Conservation (phyloP, 1,140 invertebrate species). For the Hesperophylax magnus region DNA sequence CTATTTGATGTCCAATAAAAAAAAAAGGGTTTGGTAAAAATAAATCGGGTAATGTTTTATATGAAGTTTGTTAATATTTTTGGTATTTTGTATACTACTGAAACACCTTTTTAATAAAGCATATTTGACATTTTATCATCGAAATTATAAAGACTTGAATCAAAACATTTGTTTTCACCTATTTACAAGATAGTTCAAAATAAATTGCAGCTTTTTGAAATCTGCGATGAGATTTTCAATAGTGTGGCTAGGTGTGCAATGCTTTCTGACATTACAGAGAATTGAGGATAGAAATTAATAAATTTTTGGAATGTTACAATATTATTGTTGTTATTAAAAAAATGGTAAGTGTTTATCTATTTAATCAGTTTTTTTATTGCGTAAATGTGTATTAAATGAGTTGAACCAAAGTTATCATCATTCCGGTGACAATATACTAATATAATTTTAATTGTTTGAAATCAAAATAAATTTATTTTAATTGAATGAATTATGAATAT, state of each 20-base stretch:
- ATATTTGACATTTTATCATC: background rate
- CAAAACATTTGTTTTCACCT: background rate
- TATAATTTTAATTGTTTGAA: too few relatives aligned
- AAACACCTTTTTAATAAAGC: background rate
- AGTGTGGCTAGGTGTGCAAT: background rate
- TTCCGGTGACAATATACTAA: background rate
- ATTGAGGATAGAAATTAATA: background rate
- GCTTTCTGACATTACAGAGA: background rate
- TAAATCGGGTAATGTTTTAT: background rate
- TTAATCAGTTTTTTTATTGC: background rate
- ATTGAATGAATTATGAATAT: too few relatives aligned
- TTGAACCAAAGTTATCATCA: too few relatives aligned
- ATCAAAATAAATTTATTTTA: too few relatives aligned
- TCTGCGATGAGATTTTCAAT: background rate
- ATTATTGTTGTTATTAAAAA: background rate
- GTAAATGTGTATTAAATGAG: background rate
- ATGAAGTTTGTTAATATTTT: background rate
- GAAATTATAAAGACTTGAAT: conserved; percentile 19
- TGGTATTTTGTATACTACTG: background rate
- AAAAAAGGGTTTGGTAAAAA: too few relatives aligned
- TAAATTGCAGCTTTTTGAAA: background rate
- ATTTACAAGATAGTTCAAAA: background rate
- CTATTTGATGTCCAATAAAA: background rate
- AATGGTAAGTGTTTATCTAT: background rate
- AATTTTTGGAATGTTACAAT: background rate